Conservation (phyloP, 2,888 invertebrate genomes). For the Cosmorhoe ocellata region DNA sequence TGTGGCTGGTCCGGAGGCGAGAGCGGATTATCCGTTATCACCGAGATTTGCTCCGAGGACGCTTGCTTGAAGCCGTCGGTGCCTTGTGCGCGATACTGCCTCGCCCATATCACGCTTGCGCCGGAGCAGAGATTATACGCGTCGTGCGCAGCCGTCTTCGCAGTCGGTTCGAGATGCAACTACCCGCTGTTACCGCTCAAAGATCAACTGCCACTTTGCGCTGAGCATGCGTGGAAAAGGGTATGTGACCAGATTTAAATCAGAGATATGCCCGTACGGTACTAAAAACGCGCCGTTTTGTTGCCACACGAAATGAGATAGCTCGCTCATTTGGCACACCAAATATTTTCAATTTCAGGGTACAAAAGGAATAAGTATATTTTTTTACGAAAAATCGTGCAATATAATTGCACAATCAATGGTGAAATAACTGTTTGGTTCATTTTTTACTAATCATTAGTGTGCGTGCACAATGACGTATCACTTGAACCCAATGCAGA, state of each 20-base stretch:
- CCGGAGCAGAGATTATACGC: conserved; percentile 89
- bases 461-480: too few relatives aligned
- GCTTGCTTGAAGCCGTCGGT: conserved; percentile 75
- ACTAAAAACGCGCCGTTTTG: too few relatives aligned
- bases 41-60: conserved; percentile 51
- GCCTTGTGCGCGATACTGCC: conserved; percentile 91
- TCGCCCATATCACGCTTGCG: conserved; percentile 92
- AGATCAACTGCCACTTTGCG: conserved; percentile 90
- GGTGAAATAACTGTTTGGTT: too few relatives aligned
- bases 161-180: conserved; percentile 72
- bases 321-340: too few relatives aligned
- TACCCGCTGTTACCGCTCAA: conserved; percentile 73
- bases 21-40: conserved; percentile 41
- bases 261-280: too few relatives aligned
- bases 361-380: too few relatives aligned
- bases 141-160: conserved; percentile 76
- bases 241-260: conserved; percentile 66
- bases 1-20: conserved; percentile 68
- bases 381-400: too few relatives aligned
- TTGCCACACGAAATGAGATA: too few relatives aligned
- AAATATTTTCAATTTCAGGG: too few relatives aligned
- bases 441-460: too few relatives aligned
- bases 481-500: too few relatives aligned
- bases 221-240: conserved; percentile 92
- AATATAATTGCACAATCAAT: too few relatives aligned